These are phyloP conservation scores for Tipula helvola DNA, from an alignment of 2,888 invertebrate species.

Conservation along the genomic window DNA sequence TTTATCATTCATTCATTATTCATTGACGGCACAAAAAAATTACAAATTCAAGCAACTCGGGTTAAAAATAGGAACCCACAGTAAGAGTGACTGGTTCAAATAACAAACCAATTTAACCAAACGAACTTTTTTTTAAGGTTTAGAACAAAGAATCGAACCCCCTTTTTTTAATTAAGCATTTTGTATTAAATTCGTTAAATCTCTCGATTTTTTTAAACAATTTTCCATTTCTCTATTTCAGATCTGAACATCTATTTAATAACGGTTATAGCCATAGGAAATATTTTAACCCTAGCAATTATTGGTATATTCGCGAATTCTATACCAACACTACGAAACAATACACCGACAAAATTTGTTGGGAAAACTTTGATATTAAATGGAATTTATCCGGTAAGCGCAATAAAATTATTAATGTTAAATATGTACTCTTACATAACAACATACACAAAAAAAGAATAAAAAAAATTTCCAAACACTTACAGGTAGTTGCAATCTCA, in stretches of 20 bases:
- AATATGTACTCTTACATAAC: not conserved
- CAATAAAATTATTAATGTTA: not conserved
- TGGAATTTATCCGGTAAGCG: conserved; percentile 25
- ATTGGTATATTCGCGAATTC: not conserved
- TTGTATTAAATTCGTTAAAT: too few species aligned
- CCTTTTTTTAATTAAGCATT: too few species aligned
- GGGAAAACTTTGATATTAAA: conserved; percentile 19
- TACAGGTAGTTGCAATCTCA: conserved; percentile 24
- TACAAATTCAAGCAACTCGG: too few species aligned
- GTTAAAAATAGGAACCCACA: too few species aligned
- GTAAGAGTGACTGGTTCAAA: too few species aligned
- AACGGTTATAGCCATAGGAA: not conserved
- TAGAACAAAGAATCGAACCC: too few species aligned
- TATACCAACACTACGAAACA: not conserved
- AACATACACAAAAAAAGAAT: not conserved
- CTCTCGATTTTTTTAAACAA: not conserved
- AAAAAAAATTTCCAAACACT: not conserved
- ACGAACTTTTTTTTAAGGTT: too few species aligned
- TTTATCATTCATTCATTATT: too few species aligned
- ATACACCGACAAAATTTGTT: conserved; percentile 8
- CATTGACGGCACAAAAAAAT: too few species aligned
- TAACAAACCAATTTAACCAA: too few species aligned
- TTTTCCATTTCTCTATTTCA: not conserved
- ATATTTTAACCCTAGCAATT: not conserved
- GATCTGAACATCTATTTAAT: not conserved